These are phyloP conservation scores for Hemistola chrysoprasaria DNA, from an alignment of 2,888 invertebrate species.

Conservation along the genomic window DNA sequence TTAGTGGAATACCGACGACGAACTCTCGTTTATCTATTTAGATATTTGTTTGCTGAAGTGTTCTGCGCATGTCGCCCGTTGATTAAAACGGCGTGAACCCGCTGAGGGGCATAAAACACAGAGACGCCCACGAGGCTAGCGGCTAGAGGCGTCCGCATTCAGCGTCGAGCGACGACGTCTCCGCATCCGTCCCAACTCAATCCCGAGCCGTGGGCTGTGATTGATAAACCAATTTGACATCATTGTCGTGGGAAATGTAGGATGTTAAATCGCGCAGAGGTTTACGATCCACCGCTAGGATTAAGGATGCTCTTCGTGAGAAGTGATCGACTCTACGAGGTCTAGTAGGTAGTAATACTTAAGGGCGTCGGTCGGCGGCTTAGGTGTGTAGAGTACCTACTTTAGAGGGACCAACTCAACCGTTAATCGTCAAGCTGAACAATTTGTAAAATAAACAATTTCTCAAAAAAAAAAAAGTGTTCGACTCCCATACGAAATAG, in stretches of 20 bases:
- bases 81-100: slow-evolving; percentile 54
- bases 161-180: slow-evolving; percentile 52
- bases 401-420: too few species aligned
- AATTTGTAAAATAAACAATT: too few species aligned
- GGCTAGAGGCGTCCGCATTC: slow-evolving; percentile 11
- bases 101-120: slow-evolving; percentile 53
- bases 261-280: slow-evolving; percentile 19
- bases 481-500: too few species aligned
- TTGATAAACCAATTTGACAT: slow-evolving; percentile 75
- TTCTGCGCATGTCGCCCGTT: slow-evolving; percentile 47
- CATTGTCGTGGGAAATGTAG: slow-evolving; percentile 73
- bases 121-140: slow-evolving; percentile 48
- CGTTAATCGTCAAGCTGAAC: too few species aligned
- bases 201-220: slow-evolving; percentile 44
- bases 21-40: too few species aligned
- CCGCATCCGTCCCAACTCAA: slow-evolving; percentile 59
- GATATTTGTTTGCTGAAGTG: slow-evolving; percentile 37
- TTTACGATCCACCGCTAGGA: slow-evolving; percentile 1
- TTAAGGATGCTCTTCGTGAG: too few species aligned
- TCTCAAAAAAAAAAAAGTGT: too few species aligned
- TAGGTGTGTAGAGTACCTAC: too few species aligned
- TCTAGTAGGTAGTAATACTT: too few species aligned
- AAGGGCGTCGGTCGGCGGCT: too few species aligned
- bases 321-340: too few species aligned
- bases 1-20: too few species aligned